Evolutionary conservation across 2,797 vertebrate species (phyloP).

Genomic region (Neoniphon sammara): DNA sequence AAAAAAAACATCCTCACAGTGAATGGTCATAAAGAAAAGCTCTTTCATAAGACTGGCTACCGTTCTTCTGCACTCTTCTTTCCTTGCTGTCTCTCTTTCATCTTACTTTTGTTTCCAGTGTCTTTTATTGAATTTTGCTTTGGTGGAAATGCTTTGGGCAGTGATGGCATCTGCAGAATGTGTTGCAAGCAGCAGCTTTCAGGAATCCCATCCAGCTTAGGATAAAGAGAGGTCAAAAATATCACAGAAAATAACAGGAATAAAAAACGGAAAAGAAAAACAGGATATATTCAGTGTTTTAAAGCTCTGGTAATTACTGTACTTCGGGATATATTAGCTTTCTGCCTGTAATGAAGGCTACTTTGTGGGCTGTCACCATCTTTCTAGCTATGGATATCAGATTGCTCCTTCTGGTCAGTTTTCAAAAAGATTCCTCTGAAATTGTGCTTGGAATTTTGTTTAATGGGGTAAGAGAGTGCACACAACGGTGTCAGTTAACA

Average conservation of each 20-base stretch:
- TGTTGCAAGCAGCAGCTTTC: constrained; percentile 8
- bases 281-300: neutral
- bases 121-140: constrained; percentile 6
- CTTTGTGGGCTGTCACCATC: neutral
- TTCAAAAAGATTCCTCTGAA: too few relatives aligned
- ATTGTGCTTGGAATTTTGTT: too few relatives aligned
- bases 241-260: constrained; percentile 10
- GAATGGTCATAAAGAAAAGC: constrained; percentile 37
- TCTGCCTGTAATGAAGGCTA: neutral
- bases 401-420: neutral
- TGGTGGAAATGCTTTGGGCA: constrained; percentile 12
- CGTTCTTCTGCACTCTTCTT: constrained; percentile 3
- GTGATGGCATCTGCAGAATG: constrained; percentile 50
- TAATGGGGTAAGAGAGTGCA: too few relatives aligned
- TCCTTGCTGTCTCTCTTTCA: constrained; percentile 1
- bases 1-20: constrained; percentile 10
- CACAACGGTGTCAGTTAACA: too few relatives aligned
- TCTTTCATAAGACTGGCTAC: constrained; percentile 29
- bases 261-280: neutral
- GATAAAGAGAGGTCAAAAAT: constrained; percentile 18
- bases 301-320: neutral
- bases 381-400: neutral
- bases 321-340: neutral
- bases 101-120: neutral
- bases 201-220: constrained; percentile 13